A percentile compares a stretch with the other conserved stretches of the same genome.
Evolutionary conservation across 2,797 vertebrate species (phyloP).

Genomic region (Brachyalestes nurse): DNA sequence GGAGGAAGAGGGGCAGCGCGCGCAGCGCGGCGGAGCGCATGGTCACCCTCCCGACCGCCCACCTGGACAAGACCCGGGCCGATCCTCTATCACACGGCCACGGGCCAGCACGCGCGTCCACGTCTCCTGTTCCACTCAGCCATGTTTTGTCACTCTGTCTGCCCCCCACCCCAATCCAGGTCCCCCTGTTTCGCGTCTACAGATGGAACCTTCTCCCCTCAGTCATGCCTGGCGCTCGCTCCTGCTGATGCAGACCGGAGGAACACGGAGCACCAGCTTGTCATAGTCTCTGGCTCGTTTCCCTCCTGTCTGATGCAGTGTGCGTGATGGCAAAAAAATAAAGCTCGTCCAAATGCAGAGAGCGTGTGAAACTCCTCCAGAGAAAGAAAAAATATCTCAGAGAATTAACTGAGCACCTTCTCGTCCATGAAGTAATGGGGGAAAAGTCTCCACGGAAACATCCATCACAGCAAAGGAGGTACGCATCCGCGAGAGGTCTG

Average conservation of each 20-base stretch:
- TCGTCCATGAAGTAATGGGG: background rate
- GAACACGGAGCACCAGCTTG: background rate
- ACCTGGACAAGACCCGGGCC: conserved; percentile 46
- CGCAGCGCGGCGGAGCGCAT: conserved; percentile 84
- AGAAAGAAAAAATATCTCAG: conserved; percentile 1
- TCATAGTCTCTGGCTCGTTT: conserved; percentile 38
- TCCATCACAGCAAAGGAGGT: background rate
- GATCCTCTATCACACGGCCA: conserved; percentile 52
- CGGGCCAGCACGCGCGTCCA: conserved; percentile 40
- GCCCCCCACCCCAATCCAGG: too few species aligned
- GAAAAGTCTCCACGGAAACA: conserved; percentile 49
- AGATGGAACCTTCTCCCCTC: background rate
- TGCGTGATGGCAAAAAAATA: background rate
- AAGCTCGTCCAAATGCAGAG: background rate
- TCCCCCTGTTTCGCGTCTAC: background rate
- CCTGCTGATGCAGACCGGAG: background rate
- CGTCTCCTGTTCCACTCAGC: conserved; percentile 39
- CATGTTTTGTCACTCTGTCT: conserved; percentile 23
- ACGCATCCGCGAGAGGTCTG: conserved; percentile 4
- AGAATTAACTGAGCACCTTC: background rate
- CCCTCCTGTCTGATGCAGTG: too few species aligned
- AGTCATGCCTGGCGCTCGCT: background rate
- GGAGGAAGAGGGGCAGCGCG: conserved; percentile 88
- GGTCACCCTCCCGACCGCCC: conserved; percentile 87
- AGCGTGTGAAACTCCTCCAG: too few species aligned